Conservation (phyloP, 2,113 vertebrate species). For the Pseudonaja textilis region DNA sequence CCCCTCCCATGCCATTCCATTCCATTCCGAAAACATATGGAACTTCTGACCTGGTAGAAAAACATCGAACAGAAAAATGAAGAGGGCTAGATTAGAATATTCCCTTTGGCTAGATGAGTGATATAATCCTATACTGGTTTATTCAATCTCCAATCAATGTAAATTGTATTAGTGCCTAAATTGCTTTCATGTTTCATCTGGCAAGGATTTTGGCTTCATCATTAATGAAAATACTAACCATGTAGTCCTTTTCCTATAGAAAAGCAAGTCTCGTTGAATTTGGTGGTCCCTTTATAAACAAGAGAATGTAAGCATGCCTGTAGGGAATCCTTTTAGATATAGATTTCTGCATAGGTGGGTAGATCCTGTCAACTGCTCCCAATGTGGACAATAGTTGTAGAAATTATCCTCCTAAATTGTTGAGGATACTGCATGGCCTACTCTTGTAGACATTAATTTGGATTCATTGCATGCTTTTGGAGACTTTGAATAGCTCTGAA, state of each 20-base stretch:
- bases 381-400: background rate
- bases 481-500: background rate
- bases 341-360: background rate
- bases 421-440: background rate
- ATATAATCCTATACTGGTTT: background rate
- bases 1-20: background rate
- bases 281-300: background rate
- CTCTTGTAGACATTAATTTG: background rate
- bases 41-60: background rate
- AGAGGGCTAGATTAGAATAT: background rate
- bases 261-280: background rate
- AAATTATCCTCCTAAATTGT: background rate
- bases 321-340: background rate
- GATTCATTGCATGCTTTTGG: background rate
- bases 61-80: background rate
- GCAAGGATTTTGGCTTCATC: background rate
- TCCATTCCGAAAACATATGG: background rate
- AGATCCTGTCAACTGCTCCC: background rate
- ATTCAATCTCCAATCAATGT: background rate
- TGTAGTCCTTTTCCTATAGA: background rate
- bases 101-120: background rate
- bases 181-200: background rate
- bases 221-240: background rate
- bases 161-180: background rate
- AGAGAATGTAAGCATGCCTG: background rate